A percentile compares a stretch with the other conserved stretches of the same genome.
phyloP scores from a whole-genome alignment of 2,888 invertebrate species.

The Macrophya annulata region DNA sequence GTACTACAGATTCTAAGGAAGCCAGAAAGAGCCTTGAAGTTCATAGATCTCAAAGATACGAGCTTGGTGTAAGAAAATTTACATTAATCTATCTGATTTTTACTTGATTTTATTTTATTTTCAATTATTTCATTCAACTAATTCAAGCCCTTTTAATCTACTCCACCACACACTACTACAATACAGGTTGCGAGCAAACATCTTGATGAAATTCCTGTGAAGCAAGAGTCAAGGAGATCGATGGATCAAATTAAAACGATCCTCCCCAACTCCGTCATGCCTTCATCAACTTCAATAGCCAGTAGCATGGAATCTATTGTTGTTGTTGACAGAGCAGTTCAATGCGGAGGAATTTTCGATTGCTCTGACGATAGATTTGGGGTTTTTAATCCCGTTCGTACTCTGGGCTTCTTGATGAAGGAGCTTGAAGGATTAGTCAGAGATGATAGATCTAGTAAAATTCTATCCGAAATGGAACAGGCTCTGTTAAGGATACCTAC shows the following conservation, averaged over 20 bases:
- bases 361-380: conserved; percentile 63
- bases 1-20: conserved; percentile 59
- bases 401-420: conserved; percentile 68
- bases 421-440: conserved; percentile 67
- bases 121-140: background rate
- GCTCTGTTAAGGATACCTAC: conserved; percentile 65
- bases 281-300: conserved; percentile 64
- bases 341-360: conserved; percentile 67
- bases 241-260: conserved; percentile 60
- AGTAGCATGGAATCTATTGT: conserved; percentile 65
- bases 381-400: conserved; percentile 68
- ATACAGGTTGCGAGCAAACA: conserved; percentile 56
- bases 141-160: background rate
- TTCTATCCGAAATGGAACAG: conserved; percentile 70
- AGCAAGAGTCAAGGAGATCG: conserved; percentile 62
- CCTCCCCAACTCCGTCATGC: conserved; percentile 60
- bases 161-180: background rate
- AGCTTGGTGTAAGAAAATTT: conserved; percentile 42
- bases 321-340: conserved; percentile 68
- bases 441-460: conserved; percentile 67
- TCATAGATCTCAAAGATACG: conserved; percentile 50
- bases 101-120: background rate
- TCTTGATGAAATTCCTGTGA: conserved; percentile 64
- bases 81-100: background rate
- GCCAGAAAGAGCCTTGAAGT: conserved; percentile 52